Evolutionary conservation across 2,797 vertebrate species (phyloP).

Genomic region (Lophotriccus pileatus): DNA sequence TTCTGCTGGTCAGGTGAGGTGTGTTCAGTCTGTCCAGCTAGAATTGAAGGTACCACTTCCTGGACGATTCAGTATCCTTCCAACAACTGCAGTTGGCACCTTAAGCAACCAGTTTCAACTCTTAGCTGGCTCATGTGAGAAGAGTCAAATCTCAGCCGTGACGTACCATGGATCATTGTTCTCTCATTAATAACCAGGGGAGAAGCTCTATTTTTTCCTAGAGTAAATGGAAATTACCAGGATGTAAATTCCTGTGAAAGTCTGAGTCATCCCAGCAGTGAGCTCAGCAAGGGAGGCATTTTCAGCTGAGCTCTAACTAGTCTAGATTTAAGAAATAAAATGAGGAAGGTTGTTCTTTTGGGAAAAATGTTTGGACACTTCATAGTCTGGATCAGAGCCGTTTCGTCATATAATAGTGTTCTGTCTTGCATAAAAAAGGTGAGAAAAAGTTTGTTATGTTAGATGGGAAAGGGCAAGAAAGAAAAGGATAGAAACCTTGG

Average conservation of each 20-base stretch:
- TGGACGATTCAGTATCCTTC: not conserved
- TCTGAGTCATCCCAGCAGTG: not conserved
- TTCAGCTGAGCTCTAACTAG: not conserved
- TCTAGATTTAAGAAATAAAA: not conserved
- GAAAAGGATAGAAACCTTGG: not conserved
- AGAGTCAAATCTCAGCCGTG: not conserved
- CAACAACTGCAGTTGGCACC: not conserved
- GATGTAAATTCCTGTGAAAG: not conserved
- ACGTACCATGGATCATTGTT: accelerated
- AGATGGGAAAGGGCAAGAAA: not conserved
- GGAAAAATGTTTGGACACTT: not conserved
- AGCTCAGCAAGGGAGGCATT: not conserved
- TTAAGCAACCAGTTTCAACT: not conserved
- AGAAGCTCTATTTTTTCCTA: not conserved
- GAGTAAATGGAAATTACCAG: not conserved
- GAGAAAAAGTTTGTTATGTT: not conserved
- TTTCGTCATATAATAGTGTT: not conserved
- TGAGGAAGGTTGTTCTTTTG: not conserved
- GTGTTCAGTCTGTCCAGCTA: not conserved
- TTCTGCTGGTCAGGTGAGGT: not conserved
- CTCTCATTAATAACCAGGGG: not conserved
- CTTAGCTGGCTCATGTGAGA: not conserved
- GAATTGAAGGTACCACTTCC: not conserved
- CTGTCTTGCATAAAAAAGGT: not conserved
- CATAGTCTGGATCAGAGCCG: not conserved